Evolutionary conservation across 2,797 vertebrate species (phyloP), one percentile per base, ranked within the genome.

Genomic region (Labroides dimidiatus): DNA sequence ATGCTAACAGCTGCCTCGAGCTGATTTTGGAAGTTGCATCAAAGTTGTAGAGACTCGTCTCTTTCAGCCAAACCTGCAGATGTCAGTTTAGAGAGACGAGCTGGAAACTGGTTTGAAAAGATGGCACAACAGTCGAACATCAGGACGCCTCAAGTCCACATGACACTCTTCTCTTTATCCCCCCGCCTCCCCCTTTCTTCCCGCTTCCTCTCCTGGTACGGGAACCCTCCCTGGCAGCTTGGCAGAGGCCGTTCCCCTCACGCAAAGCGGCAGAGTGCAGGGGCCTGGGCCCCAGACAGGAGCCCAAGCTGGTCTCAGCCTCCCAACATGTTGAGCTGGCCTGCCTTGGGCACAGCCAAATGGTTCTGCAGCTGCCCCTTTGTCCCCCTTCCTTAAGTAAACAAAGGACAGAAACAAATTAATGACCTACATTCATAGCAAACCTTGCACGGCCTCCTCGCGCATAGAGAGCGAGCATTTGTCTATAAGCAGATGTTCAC

Each of bases 381-480:
- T 98, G 97, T 98, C 96, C 95, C 93, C 93, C 87, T 96, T 97
- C 95, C 96, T 97, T 97, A 97, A 97, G 96, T 98, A 97, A 99
- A 98, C 97, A 99, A 98, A 98, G 96, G 96, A 95, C 96, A 98
- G 97, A 97, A 98, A 97, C 97, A 99, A 98, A 99, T 97, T 97
- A 99, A 97, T 99, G 97, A 98, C 97, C 97, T 97, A 97, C 97
- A 99, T 98, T 97, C 96, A 96, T 94, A 93, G 83, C 75, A 91
- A 94, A 94, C 94, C 95, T 94, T 90, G 86, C 92, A 89, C 91
- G 87, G 94, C 93, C 91, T 94, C 94, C 93, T 94, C 68, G 24
- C 70, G 63, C 50, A 66, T 60, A 76, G 60, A 73, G 59, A 60
- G 69, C 78, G 81, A 75, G 77, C 91, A 94, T 93, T 94, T 94